Percentiles rank a stretch among this genome's conserved stretches.
Conservation (phyloP, 1,140 invertebrate genomes). For the Euwallacea fornicatus region DNA sequence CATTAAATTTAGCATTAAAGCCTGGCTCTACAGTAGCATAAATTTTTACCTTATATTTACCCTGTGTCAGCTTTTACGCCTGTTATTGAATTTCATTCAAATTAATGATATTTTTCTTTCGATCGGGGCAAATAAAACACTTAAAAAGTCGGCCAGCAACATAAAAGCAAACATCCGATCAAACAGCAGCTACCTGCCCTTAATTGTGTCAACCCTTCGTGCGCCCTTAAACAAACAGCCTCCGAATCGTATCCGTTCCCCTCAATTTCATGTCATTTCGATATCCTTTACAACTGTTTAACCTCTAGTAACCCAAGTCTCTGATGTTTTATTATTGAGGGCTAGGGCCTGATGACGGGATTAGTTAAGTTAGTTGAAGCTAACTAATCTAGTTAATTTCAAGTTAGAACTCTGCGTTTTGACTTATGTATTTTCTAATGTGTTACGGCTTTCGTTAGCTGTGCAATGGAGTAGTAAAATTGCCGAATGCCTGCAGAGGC, state of each 20-base stretch:
- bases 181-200: constrained; percentile 19
- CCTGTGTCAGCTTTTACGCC: constrained; percentile 7
- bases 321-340: too few species aligned
- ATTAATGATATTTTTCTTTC: constrained; percentile 1
- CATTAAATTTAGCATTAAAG: too few species aligned
- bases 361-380: too few species aligned
- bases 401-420: too few species aligned
- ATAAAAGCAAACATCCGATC: constrained; percentile 34
- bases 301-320: too few species aligned
- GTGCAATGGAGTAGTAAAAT: too few species aligned
- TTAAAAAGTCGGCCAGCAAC: constrained; percentile 33
- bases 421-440: too few species aligned
- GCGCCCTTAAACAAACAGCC: constrained; percentile 12
- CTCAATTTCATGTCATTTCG: constrained; percentile 44
- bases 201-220: constrained; percentile 31
- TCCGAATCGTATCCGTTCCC: constrained; percentile 39
- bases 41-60: constrained; percentile 14
- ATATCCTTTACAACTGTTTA: constrained; percentile 28
- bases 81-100: constrained; percentile 24
- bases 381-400: too few species aligned
- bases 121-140: constrained; percentile 28
- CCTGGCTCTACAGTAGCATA: background rate
- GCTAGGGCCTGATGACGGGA: too few species aligned
- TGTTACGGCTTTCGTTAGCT: too few species aligned
- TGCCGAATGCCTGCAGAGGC: too few species aligned